Evolutionary conservation across 2,113 vertebrate genomes (phyloP).

Genomic region (Egretta garzetta): DNA sequence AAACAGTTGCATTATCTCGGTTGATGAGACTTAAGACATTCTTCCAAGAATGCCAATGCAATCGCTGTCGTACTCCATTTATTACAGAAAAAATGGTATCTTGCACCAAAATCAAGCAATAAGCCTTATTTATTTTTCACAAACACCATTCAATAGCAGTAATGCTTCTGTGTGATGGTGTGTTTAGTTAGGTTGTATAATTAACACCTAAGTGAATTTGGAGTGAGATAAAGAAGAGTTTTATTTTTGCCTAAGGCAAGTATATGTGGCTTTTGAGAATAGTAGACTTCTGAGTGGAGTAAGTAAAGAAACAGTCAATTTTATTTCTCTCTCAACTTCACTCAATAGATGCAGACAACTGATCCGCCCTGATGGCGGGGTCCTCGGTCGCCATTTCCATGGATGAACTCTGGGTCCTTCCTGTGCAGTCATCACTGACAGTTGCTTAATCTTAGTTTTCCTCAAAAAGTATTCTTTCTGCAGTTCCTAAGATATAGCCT

Average conservation of each 20-base stretch:
- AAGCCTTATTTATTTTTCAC: not conserved
- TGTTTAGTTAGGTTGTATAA: not conserved
- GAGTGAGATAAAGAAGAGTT: not conserved
- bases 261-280: not conserved
- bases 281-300: not conserved
- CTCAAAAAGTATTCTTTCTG: not conserved
- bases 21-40: constrained; percentile 10
- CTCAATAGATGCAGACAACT: not conserved
- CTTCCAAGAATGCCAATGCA: not conserved
- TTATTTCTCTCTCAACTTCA: not conserved
- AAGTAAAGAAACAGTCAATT: not conserved
- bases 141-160: not conserved
- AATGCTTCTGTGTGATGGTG: not conserved
- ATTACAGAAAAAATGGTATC: not conserved
- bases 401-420: not conserved
- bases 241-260: not conserved
- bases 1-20: not conserved
- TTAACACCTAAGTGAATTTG: not conserved
- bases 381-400: not conserved
- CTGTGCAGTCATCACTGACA: not conserved
- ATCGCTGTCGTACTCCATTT: not conserved
- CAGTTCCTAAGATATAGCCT: not conserved
- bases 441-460: not conserved
- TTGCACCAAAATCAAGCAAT: not conserved
- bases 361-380: not conserved